These are phyloP conservation scores for Petrocephalus sullivani DNA, from an alignment of 2,797 vertebrate genomes.

Conservation along the genomic window DNA sequence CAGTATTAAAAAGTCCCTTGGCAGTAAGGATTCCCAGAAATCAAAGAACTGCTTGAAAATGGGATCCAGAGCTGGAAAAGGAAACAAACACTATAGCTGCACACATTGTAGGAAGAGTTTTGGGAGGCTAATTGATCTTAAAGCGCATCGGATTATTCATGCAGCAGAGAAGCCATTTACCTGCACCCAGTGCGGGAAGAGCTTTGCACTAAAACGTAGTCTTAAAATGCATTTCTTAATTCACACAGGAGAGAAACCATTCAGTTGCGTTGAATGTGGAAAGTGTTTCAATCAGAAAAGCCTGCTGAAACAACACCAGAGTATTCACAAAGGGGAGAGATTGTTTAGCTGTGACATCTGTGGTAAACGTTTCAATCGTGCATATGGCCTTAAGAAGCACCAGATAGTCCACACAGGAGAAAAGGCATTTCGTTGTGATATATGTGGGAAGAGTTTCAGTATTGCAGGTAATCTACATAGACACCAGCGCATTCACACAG, in stretches of 20 bases:
- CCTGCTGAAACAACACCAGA: slow-evolving; percentile 58
- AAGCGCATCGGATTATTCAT: slow-evolving; percentile 52
- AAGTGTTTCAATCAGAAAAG: slow-evolving; percentile 56
- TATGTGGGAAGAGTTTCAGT: slow-evolving; percentile 68
- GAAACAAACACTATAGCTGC: slow-evolving; percentile 44
- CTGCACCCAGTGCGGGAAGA: slow-evolving; percentile 51
- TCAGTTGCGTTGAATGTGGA: slow-evolving; percentile 55
- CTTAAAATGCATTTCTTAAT: slow-evolving; percentile 55
- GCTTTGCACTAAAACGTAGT: slow-evolving; percentile 53
- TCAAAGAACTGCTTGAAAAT: slow-evolving; percentile 24
- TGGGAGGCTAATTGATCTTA: slow-evolving; percentile 50
- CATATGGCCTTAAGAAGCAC: slow-evolving; percentile 64
- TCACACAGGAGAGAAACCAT: slow-evolving; percentile 47
- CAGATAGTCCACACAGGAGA: slow-evolving; percentile 64
- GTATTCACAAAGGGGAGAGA: slow-evolving; percentile 57
- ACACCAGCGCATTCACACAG: slow-evolving; percentile 74
- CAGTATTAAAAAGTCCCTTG: slow-evolving; percentile 8
- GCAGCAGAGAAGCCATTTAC: slow-evolving; percentile 47
- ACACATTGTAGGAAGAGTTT: slow-evolving; percentile 55
- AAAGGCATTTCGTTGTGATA: slow-evolving; percentile 58
- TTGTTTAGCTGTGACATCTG: slow-evolving; percentile 64
- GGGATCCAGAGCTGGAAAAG: slow-evolving; percentile 24
- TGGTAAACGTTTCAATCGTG: slow-evolving; percentile 63
- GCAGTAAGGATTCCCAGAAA: slow-evolving; percentile 30
- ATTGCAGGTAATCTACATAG: slow-evolving; percentile 66